A percentile compares a stretch with the other conserved stretches of the same genome.
phyloP scores from a whole-genome alignment of 2,888 invertebrate genomes.

The Sarcophaga rosellei region DNA sequence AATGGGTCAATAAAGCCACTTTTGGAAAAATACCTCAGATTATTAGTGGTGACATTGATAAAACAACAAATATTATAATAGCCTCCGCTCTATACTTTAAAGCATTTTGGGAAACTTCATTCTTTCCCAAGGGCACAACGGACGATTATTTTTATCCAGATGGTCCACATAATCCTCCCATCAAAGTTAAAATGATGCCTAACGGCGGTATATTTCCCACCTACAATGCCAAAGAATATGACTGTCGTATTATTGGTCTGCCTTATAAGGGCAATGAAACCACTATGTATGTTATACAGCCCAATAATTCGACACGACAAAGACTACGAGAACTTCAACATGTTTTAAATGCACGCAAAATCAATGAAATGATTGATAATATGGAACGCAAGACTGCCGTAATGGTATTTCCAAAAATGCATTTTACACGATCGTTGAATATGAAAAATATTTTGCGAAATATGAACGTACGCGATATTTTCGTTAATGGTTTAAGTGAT shows the following conservation, averaged over 20 bases:
- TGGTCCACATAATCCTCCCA: conserved; percentile 78
- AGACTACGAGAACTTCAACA: conserved; percentile 82
- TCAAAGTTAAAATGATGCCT: conserved; percentile 84
- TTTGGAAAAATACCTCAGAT: conserved; percentile 84
- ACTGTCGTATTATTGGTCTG: conserved; percentile 85
- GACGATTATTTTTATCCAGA: conserved; percentile 82
- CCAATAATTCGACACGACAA: conserved; percentile 82
- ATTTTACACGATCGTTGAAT: conserved; percentile 84
- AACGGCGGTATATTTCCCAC: conserved; percentile 84
- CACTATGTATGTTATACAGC: conserved; percentile 86
- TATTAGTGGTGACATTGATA: conserved; percentile 81
- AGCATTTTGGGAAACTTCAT: conserved; percentile 85
- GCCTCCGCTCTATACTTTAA: conserved; percentile 86
- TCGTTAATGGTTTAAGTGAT: conserved; percentile 84
- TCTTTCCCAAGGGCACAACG: conserved; percentile 82
- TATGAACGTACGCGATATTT: conserved; percentile 84
- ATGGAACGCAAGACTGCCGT: conserved; percentile 81
- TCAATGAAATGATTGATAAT: conserved; percentile 79
- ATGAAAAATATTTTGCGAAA: conserved; percentile 85
- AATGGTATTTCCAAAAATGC: conserved; percentile 87
- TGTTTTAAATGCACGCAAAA: conserved; percentile 80
- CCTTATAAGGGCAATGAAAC: conserved; percentile 86
- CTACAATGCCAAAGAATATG: conserved; percentile 76
- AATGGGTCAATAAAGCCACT: conserved; percentile 84
- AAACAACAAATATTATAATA: conserved; percentile 83